Conservation (phyloP, 2,888 invertebrate genomes). For the Drosophila flavopinicola region DNA sequence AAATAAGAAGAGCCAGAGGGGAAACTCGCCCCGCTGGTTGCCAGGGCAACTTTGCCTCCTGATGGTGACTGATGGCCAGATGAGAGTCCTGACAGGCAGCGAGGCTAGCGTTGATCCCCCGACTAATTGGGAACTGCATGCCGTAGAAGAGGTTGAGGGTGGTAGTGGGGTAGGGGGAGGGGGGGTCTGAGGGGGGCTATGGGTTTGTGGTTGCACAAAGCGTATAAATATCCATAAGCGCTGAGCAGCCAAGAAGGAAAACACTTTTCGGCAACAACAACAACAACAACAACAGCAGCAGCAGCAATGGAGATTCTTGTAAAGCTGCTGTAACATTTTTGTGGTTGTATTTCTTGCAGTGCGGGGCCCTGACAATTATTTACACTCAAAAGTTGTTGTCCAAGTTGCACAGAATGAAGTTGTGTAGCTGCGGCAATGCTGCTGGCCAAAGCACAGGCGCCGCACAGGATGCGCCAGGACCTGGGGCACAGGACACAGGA, state of each 20-base stretch:
- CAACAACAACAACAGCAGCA: slow-evolving; percentile 5
- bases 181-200: too few species aligned
- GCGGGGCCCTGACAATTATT: slow-evolving; percentile 69
- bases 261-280: slow-evolving; percentile 37
- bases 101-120: slow-evolving; percentile 36
- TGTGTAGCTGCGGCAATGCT: slow-evolving; percentile 49
- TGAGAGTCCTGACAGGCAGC: slow-evolving; percentile 23
- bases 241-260: slow-evolving; percentile 41
- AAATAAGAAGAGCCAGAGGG: not conserved
- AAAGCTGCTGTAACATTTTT: slow-evolving; percentile 58
- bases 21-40: slow-evolving; percentile 8
- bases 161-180: too few species aligned
- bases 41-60: slow-evolving; percentile 31
- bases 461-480: slow-evolving; percentile 51
- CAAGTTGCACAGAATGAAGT: slow-evolving; percentile 66
- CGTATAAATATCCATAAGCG: slow-evolving; percentile 75
- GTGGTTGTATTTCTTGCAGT: slow-evolving; percentile 61
- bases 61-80: slow-evolving; percentile 50
- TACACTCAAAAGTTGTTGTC: slow-evolving; percentile 72
- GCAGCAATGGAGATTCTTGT: slow-evolving; percentile 25
- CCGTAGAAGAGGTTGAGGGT: slow-evolving; percentile 1
- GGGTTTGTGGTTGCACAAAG: slow-evolving; percentile 26
- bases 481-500: slow-evolving; percentile 12
- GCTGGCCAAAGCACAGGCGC: slow-evolving; percentile 18
- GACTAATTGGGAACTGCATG: slow-evolving; percentile 48